These are phyloP conservation scores for Ptycholaimellus sp. DNA, from an alignment of 2,888 invertebrate genomes.

Conservation along the genomic window DNA sequence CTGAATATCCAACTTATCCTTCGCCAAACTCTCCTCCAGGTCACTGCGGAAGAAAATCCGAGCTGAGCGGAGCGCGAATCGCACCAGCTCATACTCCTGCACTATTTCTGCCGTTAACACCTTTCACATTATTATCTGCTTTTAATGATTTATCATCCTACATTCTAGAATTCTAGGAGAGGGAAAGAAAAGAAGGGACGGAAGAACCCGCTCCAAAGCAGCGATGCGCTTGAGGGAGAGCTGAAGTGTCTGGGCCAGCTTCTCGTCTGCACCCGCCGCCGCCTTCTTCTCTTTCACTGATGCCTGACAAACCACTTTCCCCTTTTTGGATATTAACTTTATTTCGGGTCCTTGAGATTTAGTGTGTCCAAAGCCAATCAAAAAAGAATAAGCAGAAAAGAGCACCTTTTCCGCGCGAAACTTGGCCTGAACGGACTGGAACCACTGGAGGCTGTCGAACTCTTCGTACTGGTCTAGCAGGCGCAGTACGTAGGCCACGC, in stretches of 20 bases:
- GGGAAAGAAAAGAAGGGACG: not conserved
- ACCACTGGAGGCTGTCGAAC: constrained; percentile 84
- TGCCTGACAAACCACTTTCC: too few relatives aligned
- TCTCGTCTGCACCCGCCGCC: constrained; percentile 42
- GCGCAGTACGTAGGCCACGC: constrained; percentile 65
- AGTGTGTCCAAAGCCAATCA: too few relatives aligned
- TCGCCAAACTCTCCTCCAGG: constrained; percentile 2
- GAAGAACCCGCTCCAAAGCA: too few relatives aligned
- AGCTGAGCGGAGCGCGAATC: constrained; percentile 73
- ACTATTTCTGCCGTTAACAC: constrained; percentile 5
- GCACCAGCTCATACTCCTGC: constrained; percentile 64
- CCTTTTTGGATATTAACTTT: too few relatives aligned
- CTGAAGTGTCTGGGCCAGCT: constrained; percentile 68
- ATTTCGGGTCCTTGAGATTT: too few relatives aligned
- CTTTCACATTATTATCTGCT: not conserved
- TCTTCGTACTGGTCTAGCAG: constrained; percentile 59
- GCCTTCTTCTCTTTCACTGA: constrained; percentile 8
- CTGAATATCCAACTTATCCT: too few relatives aligned
- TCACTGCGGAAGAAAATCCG: constrained; percentile 61
- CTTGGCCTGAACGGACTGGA: constrained; percentile 41
- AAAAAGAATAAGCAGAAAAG: too few relatives aligned
- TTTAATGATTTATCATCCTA: not conserved
- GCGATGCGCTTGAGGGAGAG: constrained; percentile 61
- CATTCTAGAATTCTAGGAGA: not conserved
- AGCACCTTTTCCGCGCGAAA: constrained; percentile 27